Base-by-base conservation (phyloP, 2,113 vertebrate genomes). In the Lophotis ruficrista region DNA sequence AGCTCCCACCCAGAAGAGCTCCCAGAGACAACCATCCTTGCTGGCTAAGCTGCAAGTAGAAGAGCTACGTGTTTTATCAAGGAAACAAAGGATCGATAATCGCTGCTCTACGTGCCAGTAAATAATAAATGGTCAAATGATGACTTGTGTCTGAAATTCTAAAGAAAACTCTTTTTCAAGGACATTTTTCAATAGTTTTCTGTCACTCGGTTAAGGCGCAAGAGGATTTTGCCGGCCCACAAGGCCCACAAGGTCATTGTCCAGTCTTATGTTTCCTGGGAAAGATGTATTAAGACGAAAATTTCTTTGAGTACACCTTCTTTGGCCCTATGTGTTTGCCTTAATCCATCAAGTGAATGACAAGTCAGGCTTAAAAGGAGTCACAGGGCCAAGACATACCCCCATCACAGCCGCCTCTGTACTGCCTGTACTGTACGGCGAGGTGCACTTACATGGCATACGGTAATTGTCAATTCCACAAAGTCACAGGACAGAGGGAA, bases 351-450 rank as follows among this genome's bases (percentile, higher is more conserved):
- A 48, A 9, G 2, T 28, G 41, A 56, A 41, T 7, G 20, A 9
- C 48, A 27, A 28, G n/a, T 4, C 48, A 37, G 48, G 23, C 28
- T 51, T 6, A n/a, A 18, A 25, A 1, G 7, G 38, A 51, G 30
- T 22, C 57, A 16, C 23, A 14, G 27, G 43, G 45, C 31, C 69
- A 43, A 30, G 50, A 35, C 64, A 5, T 3, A 1, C 30, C 14
- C n/a, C 38, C 19, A 5, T 2, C 30, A 18, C 81, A 23, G 57
- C 31, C 64, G 45, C 20, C 12, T 24, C 10, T 7, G 9, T 16
- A 7, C 25, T 10, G 43, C 35, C 19, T 20, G 23, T 23, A 15
- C 19, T 0, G 5, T 6, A 8, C 1, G 3, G 69, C 47, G n/a
- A 45, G 12, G 9, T 9, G 14, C 7, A 1, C 14, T 30, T 22